Conservation (phyloP, 2,888 invertebrate genomes). For the Melangyna quadrimaculata region DNA sequence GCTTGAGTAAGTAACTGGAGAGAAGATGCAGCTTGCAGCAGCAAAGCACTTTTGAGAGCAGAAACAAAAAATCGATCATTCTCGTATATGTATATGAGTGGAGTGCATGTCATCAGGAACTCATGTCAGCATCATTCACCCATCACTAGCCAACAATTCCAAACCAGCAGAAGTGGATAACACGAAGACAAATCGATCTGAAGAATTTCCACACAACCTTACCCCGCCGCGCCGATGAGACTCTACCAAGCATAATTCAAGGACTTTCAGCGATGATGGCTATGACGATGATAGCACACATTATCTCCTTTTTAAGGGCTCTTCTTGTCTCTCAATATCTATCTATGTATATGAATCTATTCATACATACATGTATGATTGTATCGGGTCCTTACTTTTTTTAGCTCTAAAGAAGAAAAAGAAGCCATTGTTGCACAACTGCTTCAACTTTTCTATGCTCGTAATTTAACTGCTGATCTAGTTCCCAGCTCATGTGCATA, state of each 20-base stretch:
- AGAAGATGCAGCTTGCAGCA: too few species aligned
- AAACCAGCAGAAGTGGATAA: slow-evolving; percentile 43
- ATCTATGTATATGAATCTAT: not conserved
- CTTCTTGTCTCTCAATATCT: not conserved
- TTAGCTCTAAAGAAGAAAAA: slow-evolving; percentile 8
- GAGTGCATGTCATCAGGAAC: slow-evolving; percentile 10
- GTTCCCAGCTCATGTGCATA: slow-evolving; percentile 38
- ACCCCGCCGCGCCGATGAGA: not conserved
- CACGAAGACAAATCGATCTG: slow-evolving; percentile 24
- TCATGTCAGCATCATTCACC: slow-evolving; percentile 3
- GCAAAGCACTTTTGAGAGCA: not conserved
- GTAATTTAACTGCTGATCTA: slow-evolving; percentile 59
- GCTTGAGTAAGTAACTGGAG: slow-evolving; percentile 20
- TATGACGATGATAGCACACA: slow-evolving; percentile 31
- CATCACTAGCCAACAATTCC: slow-evolving; percentile 33
- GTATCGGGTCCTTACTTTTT: not conserved
- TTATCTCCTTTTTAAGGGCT: not conserved
- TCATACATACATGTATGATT: not conserved
- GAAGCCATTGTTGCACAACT: slow-evolving; percentile 64
- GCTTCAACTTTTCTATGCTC: slow-evolving; percentile 55
- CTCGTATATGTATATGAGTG: not conserved
- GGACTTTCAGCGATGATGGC: slow-evolving; percentile 9
- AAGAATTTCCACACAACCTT: slow-evolving; percentile 2
- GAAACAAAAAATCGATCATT: slow-evolving; percentile 13
- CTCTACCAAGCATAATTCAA: slow-evolving; percentile 27